Conservation (phyloP, 2,113 vertebrate species). For the Macquaria ambigua region DNA sequence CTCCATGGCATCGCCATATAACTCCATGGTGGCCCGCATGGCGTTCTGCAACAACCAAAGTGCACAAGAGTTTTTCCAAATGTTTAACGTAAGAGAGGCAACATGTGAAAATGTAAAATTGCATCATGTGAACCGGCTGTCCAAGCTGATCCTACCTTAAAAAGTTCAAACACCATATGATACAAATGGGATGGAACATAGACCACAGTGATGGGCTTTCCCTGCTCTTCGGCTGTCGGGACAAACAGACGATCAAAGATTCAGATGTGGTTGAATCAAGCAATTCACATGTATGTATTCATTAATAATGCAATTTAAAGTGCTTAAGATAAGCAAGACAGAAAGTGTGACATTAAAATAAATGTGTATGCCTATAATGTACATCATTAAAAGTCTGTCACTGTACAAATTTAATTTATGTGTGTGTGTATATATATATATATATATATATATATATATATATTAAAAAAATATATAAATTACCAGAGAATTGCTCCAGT, state of each 20-base stretch:
- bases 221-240: slow-evolving; percentile 88
- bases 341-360: neutral
- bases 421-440: too few relatives aligned
- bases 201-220: slow-evolving; percentile 90
- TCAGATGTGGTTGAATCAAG: neutral
- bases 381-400: neutral
- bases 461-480: neutral
- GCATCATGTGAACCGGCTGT: neutral
- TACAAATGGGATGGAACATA: slow-evolving; percentile 99
- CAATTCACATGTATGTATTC: neutral
- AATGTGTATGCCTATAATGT: neutral
- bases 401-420: too few relatives aligned
- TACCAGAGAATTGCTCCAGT: slow-evolving; percentile 93
- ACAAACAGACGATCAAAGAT: slow-evolving; percentile 44
- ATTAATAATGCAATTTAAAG: neutral
- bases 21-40: slow-evolving; percentile 97
- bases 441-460: too few relatives aligned
- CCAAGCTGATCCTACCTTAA: slow-evolving; percentile 88
- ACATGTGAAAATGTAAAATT: neutral
- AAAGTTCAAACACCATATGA: slow-evolving; percentile 99
- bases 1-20: slow-evolving; percentile 87
- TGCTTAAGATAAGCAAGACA: too few relatives aligned
- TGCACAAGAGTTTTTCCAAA: neutral
- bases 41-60: slow-evolving; percentile 88
- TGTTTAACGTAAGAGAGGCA: neutral